Conservation (phyloP, 2,113 vertebrate species). For the Micronycteris hirsuta region DNA sequence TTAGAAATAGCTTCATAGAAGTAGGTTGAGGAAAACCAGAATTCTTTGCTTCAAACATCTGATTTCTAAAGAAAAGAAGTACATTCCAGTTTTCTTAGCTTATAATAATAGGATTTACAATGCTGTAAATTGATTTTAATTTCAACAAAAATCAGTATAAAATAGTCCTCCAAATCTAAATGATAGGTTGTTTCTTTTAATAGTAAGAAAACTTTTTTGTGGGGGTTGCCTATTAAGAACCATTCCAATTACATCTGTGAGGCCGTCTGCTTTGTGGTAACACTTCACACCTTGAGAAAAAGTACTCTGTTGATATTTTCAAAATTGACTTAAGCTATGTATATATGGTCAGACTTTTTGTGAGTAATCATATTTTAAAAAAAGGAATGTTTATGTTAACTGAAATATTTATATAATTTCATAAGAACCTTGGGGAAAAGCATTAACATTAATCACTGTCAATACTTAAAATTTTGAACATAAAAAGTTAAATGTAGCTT, state of each 20-base stretch:
- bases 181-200: neutral
- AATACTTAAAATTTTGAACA: neutral
- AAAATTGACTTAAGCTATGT: neutral
- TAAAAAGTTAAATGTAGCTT: neutral
- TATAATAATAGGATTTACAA: neutral
- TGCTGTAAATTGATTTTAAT: neutral
- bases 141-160: constrained; percentile 25
- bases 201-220: neutral
- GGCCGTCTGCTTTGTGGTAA: neutral
- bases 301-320: neutral
- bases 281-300: neutral
- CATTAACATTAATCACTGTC: neutral
- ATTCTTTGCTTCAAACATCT: neutral
- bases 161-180: neutral
- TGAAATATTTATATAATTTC: neutral
- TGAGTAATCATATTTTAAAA: neutral
- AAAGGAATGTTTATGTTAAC: neutral
- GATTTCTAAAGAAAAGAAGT: neutral
- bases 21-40: neutral
- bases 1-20: neutral
- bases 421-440: neutral
- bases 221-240: neutral
- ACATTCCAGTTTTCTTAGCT: neutral
- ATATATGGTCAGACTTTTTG: neutral
- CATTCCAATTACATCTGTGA: neutral